Base-by-base conservation (phyloP, 2,888 invertebrate genomes). In the Ophion ventricosus region DNA sequence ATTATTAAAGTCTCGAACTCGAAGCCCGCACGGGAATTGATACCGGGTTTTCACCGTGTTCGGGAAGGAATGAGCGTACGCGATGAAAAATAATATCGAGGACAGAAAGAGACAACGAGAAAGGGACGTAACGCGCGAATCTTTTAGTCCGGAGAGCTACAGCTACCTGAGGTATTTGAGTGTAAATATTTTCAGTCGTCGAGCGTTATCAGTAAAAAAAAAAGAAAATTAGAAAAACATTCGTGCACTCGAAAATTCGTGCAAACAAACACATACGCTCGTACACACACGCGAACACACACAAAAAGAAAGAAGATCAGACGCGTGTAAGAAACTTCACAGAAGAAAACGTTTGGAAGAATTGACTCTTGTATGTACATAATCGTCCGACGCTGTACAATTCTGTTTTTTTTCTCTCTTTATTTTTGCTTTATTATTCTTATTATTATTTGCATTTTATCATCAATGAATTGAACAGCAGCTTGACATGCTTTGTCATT, bases 401-500 rank as follows among this genome's bases (percentile, higher is more conserved):
- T 82, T 85, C 67, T 76, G 20, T 78, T 85, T 70, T 70, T 83
- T 72, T 25, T 14, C 80, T 25, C 78, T 76, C 64, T 69, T 66
- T 72, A 61, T 73, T 74, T 54, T 66, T 69, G 57, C 72, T 40
- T 78, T 76, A 76, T 78, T 29, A 76, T 66, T 57, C 54, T 64
- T 75, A 66, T 82, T 67, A 63, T 88, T 88, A 88, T 86, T 83
- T 88, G 87, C 84, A 88, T 81, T 78, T 66, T 81, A 85, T 88
- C 82, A 57, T 56, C 11, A 23, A n/a, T n/a, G n/a, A 66, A 67
- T 57, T 84, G 84, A 87, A 87, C 86, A 87, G 87, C 87, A 90
- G 89, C 89, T 88, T 88, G 88, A 87, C 88, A 88, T 89, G 90
- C 88, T 89, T 26, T 89, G 90, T 88, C 88, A 87, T 69, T 63